Conservation (phyloP, 2,888 invertebrate species). For the Orchesellides sinensis region DNA sequence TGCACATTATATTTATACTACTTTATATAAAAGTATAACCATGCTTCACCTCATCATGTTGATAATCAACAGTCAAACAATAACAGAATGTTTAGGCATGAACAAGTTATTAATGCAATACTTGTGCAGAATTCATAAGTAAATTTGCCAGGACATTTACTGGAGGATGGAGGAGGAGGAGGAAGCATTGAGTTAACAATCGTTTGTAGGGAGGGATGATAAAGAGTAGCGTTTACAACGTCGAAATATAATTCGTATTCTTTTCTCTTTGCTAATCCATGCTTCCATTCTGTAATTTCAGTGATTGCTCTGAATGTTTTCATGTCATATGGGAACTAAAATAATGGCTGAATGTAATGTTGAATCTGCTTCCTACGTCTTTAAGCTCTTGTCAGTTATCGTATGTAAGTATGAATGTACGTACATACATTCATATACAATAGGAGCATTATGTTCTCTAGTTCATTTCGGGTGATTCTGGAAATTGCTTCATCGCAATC, state of each 20-base stretch:
- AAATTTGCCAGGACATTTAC: too few relatives aligned
- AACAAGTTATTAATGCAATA: slow-evolving; percentile 19
- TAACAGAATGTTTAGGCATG: background rate
- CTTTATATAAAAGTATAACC: too few relatives aligned
- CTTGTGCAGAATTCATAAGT: slow-evolving; percentile 27
- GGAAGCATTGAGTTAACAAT: too few relatives aligned
- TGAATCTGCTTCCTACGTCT: background rate
- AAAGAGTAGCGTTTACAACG: too few relatives aligned
- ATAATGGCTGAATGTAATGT: slow-evolving; percentile 43
- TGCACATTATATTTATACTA: too few relatives aligned
- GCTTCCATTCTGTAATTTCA: slow-evolving; percentile 41
- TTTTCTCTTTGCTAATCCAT: slow-evolving; percentile 16
- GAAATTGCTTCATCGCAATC: slow-evolving; percentile 12
- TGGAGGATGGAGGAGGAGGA: too few relatives aligned
- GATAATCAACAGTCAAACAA: too few relatives aligned
- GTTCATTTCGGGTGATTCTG: slow-evolving; percentile 7
- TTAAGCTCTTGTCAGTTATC: slow-evolving; percentile 1
- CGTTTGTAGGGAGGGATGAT: too few relatives aligned
- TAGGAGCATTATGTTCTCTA: too few relatives aligned
- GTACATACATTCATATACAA: too few relatives aligned
- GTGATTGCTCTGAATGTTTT: slow-evolving; percentile 47
- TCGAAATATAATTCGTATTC: background rate
- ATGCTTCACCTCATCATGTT: too few relatives aligned
- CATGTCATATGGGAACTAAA: slow-evolving; percentile 41
- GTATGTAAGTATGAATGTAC: slow-evolving; percentile 2